Evolutionary conservation across 2,888 invertebrate species (phyloP), one percentile per base, ranked within the genome.

Genomic region (Cosmia trapezina): DNA sequence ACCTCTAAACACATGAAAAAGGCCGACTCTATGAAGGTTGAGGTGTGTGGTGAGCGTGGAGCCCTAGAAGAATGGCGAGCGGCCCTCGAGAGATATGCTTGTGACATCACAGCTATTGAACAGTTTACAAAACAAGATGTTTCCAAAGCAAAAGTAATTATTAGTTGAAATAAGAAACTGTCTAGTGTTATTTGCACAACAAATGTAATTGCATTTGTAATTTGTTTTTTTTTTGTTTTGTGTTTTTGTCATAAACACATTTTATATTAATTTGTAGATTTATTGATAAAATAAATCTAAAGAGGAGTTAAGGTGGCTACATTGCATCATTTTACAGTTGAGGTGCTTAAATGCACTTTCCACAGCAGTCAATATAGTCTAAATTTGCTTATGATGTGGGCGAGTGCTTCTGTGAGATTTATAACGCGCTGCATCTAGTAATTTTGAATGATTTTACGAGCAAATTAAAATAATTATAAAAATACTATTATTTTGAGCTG

Each of bases 51-150:
- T 91, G 98, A 98, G 81, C 95, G 97, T 43, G 97, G 97, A 28
- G 97, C 97, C 0, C 89, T 98, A 68, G 94, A 97, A 61, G 97
- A 97, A 66, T 98, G 98, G 98, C 97, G 97, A 43, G 97, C 98
- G 59, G 97, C 97, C 0, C 95, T 98, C 73, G 97, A 97, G 81
- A 96, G 97, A 73, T 97, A 97, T 53, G 97, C 97, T 57, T 97
- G 97, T 64, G 97, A 98, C 74, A 98, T 97, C 83, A 95, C 96
- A 45, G 93, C 98, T n/a, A 97, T 98, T 59, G 97, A 97, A 85
- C 97, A 97, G 88, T 98, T 97, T 84, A 97, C 97, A 71, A 97
- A 97, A 87, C 97, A 97, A 81, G 98, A 98, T 90, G 94, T 97
- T 33, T 97, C 97, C 66, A 97, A 96, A 84, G 97, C 97, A 60